A percentile compares a stretch with the other conserved stretches of the same genome.
Conservation (phyloP, 35 echinoderm and acorn worm genomes). For the Lytechinus pictus region DNA sequence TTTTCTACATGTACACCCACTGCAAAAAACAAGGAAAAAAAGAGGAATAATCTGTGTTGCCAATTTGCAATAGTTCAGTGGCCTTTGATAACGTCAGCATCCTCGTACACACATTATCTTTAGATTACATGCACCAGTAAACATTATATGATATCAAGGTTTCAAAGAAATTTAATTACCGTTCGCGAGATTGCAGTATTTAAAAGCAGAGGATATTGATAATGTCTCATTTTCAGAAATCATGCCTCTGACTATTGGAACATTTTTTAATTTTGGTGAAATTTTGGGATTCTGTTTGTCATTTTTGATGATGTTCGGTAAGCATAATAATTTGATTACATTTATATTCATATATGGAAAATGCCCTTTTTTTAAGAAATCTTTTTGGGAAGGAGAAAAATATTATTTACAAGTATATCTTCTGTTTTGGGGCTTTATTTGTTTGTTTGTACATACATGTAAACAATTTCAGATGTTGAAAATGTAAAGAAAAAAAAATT, state of each 20-base stretch:
- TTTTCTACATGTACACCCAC: neutral
- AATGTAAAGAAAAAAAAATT: too few species aligned
- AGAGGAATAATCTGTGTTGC: neutral
- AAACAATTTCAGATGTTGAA: too few species aligned
- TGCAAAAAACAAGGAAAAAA: neutral
- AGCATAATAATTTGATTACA: neutral
- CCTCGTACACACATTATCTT: neutral
- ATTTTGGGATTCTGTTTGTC: neutral
- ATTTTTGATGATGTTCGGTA: neutral
- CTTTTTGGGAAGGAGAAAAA: too few species aligned
- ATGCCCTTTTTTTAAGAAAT: too few species aligned
- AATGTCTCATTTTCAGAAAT: neutral
- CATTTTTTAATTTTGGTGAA: neutral
- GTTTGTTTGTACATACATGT: too few species aligned
- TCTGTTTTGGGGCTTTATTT: too few species aligned
- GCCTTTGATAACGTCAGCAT: neutral
- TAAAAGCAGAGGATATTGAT: neutral
- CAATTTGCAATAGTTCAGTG: neutral
- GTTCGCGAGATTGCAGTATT: neutral
- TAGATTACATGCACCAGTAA: neutral
- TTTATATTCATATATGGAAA: neutral
- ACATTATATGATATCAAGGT: neutral
- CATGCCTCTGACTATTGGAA: neutral
- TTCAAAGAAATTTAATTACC: conserved; percentile 2
- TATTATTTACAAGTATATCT: too few species aligned